Percentiles rank a stretch among this genome's conserved stretches.
phyloP scores from a whole-genome alignment of 1,140 invertebrate genomes.

The Mycetomoellerius zeteki region DNA sequence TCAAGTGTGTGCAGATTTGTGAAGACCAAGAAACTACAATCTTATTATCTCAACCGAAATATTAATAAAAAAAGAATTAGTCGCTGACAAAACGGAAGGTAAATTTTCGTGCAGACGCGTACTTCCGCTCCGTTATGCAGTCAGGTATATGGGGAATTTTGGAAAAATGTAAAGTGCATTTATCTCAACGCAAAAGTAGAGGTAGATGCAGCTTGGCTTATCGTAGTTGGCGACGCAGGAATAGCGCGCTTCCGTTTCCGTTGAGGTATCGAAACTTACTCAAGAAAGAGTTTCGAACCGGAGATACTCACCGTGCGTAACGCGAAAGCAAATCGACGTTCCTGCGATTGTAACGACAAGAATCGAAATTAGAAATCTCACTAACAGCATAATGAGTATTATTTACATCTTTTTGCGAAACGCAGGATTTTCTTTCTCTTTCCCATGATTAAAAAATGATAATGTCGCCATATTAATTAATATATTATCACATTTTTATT shows the following conservation, averaged over 20 bases:
- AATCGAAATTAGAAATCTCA: constrained; percentile 38
- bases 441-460: not conserved
- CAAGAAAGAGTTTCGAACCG: constrained; percentile 70
- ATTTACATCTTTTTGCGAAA: constrained; percentile 21
- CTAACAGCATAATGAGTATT: not conserved
- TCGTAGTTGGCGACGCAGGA: constrained; percentile 68
- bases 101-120: constrained; percentile 23
- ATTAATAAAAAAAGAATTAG: constrained; percentile 10
- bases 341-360: constrained; percentile 12
- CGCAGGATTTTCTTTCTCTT: not conserved
- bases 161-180: constrained; percentile 68
- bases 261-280: constrained; percentile 67
- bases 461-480: not conserved
- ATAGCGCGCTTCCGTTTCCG: constrained; percentile 73
- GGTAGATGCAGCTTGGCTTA: constrained; percentile 64
- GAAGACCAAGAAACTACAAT: not conserved
- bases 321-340: constrained; percentile 60
- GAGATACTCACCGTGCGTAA: constrained; percentile 36
- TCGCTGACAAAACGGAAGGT: constrained; percentile 3
- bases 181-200: constrained; percentile 47
- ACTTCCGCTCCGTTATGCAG: not conserved
- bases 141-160: constrained; percentile 51
- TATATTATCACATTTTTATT: not conserved
- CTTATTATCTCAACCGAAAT: not conserved
- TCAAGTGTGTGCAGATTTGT: not conserved